Evolutionary conservation across 2,797 vertebrate genomes (phyloP), one percentile per base, ranked within the genome.

Genomic region (Gymnocypris eckloni): DNA sequence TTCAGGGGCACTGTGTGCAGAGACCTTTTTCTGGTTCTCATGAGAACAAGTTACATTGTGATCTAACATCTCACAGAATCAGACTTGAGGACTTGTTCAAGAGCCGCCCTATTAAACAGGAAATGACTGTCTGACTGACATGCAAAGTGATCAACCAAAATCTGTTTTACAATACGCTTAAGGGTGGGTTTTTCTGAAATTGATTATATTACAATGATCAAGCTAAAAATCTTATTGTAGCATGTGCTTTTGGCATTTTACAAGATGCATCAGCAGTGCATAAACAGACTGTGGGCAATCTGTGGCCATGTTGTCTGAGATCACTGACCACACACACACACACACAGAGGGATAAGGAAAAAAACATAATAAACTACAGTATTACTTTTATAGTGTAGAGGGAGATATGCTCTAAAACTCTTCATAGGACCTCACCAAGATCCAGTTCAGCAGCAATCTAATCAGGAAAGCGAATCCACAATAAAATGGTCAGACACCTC

Each of bases 1-100:
- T 54, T 70, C 33, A 69, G 59, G 73, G 52, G 80, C 50, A 82
- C 15, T 11, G 4, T 52, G 52, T 79, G n/a, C 72, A 73, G 80
- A 87, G 79, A 52, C 15, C 22, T 82, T 87, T 71, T 12, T 78
- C 69, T 37, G 20, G 48, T 79, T 73, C 75, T 67, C 73, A 79
- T 61, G 82, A 84, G 28, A n/a, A 43, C 37, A 43, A 78, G 50
- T 70, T 75, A 54, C 33, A 28, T 43, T 87, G 79, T 76, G 83
- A 78, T 82, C 37, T 28, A 84, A 66, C 28, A 81, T 33, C 22
- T 48, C 37, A 4, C 41, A 52, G 25, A 70, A 28, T 25, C 37
- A 37, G 43, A 66, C 16, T 13, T 33, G 33, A 37, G 33, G 48
- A 54, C 10, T 39, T 54, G 50, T 39, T 0, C 1, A 13, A 56